Conservation (phyloP, 30 jellyfish, hydroid and myxozoan genomes). For the Aurelia aurita complex sp. Pacific region DNA sequence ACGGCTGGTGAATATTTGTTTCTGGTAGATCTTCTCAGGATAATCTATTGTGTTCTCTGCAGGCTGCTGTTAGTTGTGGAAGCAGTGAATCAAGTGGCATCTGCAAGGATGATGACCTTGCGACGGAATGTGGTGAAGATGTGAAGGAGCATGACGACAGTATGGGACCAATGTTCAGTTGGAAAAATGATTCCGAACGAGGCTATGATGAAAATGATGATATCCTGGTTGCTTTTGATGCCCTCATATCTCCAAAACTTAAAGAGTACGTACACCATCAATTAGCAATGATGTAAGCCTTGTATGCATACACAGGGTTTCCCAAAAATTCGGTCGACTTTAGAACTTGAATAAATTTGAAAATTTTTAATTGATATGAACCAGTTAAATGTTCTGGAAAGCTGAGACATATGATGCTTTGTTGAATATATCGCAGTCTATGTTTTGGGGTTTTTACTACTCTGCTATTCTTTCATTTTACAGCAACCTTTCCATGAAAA, state of each 20-base stretch:
- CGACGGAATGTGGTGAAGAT: slow-evolving; percentile 97
- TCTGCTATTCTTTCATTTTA: too few relatives aligned
- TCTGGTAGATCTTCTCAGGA: background rate
- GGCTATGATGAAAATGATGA: slow-evolving; percentile 84
- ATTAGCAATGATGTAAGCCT: too few relatives aligned
- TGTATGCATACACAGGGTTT: too few relatives aligned
- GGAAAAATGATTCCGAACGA: slow-evolving; percentile 73
- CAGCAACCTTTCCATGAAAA: too few relatives aligned
- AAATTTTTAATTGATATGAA: too few relatives aligned
- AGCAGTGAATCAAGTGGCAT: slow-evolving; percentile 96
- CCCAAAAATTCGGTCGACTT: too few relatives aligned
- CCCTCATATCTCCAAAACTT: slow-evolving; percentile 77
- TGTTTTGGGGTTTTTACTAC: too few relatives aligned
- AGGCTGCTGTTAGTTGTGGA: slow-evolving; percentile 33
- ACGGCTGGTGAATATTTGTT: too few relatives aligned
- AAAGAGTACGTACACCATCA: slow-evolving; percentile 49
- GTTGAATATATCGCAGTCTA: too few relatives aligned
- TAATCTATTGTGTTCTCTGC: background rate
- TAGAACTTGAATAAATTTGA: too few relatives aligned
- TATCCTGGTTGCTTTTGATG: slow-evolving; percentile 89
- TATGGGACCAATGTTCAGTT: slow-evolving; percentile 81
- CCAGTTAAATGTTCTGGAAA: too few relatives aligned
- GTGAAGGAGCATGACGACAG: slow-evolving; percentile 70
- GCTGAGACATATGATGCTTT: too few relatives aligned
- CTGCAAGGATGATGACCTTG: slow-evolving; percentile 92